These are phyloP conservation scores for Rhopalosiphum padi DNA, from an alignment of 1,140 invertebrate species.

Conservation along the genomic window DNA sequence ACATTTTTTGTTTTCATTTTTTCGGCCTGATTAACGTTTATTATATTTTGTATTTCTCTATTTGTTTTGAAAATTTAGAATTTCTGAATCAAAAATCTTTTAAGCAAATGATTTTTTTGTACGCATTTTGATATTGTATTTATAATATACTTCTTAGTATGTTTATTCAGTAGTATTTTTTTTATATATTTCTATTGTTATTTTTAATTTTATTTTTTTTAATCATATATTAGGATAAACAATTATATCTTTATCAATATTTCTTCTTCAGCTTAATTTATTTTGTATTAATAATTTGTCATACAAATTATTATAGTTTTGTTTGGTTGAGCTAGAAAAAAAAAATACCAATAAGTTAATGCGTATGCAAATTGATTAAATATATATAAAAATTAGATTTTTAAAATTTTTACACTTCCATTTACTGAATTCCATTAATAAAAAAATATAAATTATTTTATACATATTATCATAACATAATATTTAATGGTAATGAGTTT, in stretches of 20 bases:
- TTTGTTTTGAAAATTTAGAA: too few species aligned
- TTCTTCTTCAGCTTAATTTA: background rate
- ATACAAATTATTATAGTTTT: background rate
- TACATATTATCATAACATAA: slow-evolving; percentile 7
- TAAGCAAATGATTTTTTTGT: background rate
- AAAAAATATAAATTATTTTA: background rate
- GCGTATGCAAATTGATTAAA: background rate
- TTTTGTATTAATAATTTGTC: background rate
- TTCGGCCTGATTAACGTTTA: background rate
- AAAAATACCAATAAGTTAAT: background rate
- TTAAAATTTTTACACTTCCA: background rate
- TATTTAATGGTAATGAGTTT: background rate
- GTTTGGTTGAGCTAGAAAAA: background rate
- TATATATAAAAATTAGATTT: background rate
- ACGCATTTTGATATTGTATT: background rate
- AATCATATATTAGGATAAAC: too few species aligned
- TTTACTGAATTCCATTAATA: background rate
- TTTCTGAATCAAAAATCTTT: too few species aligned
- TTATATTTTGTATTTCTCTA: background rate
- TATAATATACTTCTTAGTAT: background rate
- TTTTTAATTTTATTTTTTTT: too few species aligned
- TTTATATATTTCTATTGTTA: too few species aligned
- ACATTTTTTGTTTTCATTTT: background rate
- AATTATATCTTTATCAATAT: too few species aligned
- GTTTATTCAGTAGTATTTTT: too few species aligned